A percentile compares a stretch with the other conserved stretches of the same genome.
phyloP scores from a whole-genome alignment of 2,888 invertebrate species.

The Mythimna ferrago region DNA sequence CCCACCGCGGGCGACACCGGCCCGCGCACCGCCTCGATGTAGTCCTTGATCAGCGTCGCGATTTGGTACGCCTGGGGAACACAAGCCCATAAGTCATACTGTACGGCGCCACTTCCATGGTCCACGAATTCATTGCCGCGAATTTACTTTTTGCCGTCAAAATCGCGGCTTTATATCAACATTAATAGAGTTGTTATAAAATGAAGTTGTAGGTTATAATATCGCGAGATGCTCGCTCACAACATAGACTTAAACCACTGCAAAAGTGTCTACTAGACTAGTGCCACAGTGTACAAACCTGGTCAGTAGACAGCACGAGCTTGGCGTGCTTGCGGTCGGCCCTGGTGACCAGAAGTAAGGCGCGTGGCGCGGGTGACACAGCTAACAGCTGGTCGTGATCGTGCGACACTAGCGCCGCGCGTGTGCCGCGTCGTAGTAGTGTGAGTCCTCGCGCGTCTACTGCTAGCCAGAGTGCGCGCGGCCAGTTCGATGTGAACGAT shows the following conservation, averaged over 20 bases:
- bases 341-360: conserved; percentile 97
- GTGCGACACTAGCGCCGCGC: conserved; percentile 97
- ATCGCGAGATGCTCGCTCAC: too few relatives aligned
- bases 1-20: conserved; percentile 86
- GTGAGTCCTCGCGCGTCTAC: conserved; percentile 98
- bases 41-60: conserved; percentile 97
- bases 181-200: too few relatives aligned
- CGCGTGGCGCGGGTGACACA: conserved; percentile 97
- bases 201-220: too few relatives aligned
- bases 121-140: too few relatives aligned
- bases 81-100: background rate
- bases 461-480: conserved; percentile 97
- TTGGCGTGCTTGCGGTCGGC: conserved; percentile 97
- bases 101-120: too few relatives aligned
- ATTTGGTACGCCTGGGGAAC: conserved; percentile 96
- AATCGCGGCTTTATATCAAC: too few relatives aligned
- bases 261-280: too few relatives aligned
- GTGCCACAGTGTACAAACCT: conserved; percentile 88
- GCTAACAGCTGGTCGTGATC: conserved; percentile 97
- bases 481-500: conserved; percentile 99
- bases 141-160: too few relatives aligned
- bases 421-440: conserved; percentile 96
- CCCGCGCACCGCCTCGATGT: conserved; percentile 91
- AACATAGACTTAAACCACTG: too few relatives aligned
- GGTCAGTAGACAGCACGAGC: conserved; percentile 97